Evolutionary conservation across 2,888 invertebrate species (phyloP).

Genomic region (Stenodema calcarata): DNA sequence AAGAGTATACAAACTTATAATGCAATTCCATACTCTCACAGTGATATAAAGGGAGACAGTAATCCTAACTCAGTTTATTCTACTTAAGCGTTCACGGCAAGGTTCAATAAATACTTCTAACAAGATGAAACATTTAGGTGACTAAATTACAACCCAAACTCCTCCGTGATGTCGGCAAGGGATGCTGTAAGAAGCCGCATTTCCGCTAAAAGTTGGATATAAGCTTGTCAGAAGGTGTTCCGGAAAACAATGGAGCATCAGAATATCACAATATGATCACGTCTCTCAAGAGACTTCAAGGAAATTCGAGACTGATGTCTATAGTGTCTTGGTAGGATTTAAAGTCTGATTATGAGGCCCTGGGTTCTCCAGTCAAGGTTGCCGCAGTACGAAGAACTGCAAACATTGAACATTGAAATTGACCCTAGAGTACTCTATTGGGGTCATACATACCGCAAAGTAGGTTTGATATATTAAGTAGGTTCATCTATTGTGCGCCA

Average conservation of each 20-base stretch:
- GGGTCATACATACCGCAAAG: no score
- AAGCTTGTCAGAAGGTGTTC: not conserved
- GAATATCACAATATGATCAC: no score
- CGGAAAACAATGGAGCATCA: not conserved
- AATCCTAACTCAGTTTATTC: not conserved
- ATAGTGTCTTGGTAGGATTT: no score
- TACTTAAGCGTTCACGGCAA: not conserved
- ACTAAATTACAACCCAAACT: not conserved
- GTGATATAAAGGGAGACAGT: not conserved
- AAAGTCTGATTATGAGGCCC: no score
- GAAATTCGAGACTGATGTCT: no score
- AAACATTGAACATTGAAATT: no score
- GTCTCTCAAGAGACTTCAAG: no score
- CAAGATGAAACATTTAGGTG: not conserved
- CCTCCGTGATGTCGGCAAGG: not conserved
- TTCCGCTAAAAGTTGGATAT: not conserved
- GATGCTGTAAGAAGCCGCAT: not conserved
- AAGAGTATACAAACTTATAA: not conserved
- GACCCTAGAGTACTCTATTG: no score
- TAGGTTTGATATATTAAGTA: no score
- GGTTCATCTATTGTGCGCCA: no score
- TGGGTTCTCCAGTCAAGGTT: no score
- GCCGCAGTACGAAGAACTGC: no score
- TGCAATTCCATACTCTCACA: not conserved
- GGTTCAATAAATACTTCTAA: not conserved